Base-by-base conservation (phyloP, 2,797 vertebrate species). In the Microctenopoma lineatum region DNA sequence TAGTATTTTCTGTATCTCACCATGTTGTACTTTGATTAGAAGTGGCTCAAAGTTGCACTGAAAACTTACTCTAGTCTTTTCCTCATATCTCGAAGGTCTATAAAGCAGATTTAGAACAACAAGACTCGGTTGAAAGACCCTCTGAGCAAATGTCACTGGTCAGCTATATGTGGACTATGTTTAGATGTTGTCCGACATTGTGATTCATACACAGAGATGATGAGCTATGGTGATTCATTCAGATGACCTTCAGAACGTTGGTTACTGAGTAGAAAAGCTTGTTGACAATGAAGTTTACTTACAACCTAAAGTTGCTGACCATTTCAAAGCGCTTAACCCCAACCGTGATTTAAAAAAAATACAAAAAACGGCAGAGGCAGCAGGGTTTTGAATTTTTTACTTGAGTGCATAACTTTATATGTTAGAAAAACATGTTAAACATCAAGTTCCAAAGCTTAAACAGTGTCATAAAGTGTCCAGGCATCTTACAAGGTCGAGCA, bases 211-310 rank as follows among this genome's bases (percentile, higher is more conserved):
- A 56, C 34, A 56, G 10, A 63, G 76, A 66, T 71, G 47, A 60
- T 62, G 75, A 82, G 66, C 55, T 77, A 10, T 4, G 4, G 27
- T 82, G 78, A 87, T 75, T 86, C 71, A 83, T 77, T 72, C 36
- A 54, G 48, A 72, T 66, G 69, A 79, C 81, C 79, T 80, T 87
- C 41, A 64, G 59, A 59, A 75, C 69, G 70, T 58, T 52, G 18
- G 53, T 77, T 54, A 59, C 61, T 55, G 38, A 53, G 61, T 58
- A 77, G 60, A 83, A 77, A 68, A 11, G 3, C 41, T 50, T 32
- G 16, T 21, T 66, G 46, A 44, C 15, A 27, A 14, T 8, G 0
- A 46, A n/a, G 2, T 29, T 53, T 70, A 45, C 32, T 29, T 14
- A 16, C 34, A 27, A 11, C 34, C 5, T 16, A 38, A 53, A 7